phyloP scores from a whole-genome alignment of 2,888 invertebrate species.

The Pediacus dermestoides region DNA sequence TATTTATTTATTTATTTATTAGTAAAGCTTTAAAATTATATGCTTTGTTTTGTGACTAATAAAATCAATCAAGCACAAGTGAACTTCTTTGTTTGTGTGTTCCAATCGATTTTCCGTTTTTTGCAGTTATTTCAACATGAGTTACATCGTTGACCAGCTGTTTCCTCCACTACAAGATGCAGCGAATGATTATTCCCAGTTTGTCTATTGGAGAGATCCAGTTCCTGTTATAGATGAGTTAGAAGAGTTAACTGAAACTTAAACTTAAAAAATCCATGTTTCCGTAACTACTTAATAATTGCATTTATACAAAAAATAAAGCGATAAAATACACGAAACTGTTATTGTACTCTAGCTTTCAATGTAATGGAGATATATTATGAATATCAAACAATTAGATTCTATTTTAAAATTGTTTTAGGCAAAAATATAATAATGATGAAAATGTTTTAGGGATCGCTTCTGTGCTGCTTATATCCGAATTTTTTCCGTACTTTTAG shows the following conservation, averaged over 20 bases:
- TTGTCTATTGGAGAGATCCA: constrained; percentile 92
- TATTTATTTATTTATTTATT: no score
- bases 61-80: no score
- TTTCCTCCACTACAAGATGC: constrained; percentile 79
- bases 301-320: neutral
- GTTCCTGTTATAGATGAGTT: constrained; percentile 55
- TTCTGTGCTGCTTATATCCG: neutral
- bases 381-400: no score
- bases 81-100: no score
- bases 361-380: constrained; percentile 9
- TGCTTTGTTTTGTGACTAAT: no score
- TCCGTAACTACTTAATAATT: neutral
- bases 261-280: constrained; percentile 1
- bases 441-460: neutral
- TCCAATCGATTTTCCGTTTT: constrained; percentile 24
- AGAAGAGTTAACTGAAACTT: constrained; percentile 24
- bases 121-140: constrained; percentile 90
- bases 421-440: neutral
- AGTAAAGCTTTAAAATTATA: no score
- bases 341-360: constrained; percentile 11
- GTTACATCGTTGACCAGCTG: constrained; percentile 91
- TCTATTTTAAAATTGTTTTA: neutral
- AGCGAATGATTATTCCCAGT: constrained; percentile 74
- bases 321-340: no score
- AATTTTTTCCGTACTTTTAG: neutral